These are phyloP conservation scores for Diogma glabrata DNA, from an alignment of 2,888 invertebrate species.

Conservation along the genomic window DNA sequence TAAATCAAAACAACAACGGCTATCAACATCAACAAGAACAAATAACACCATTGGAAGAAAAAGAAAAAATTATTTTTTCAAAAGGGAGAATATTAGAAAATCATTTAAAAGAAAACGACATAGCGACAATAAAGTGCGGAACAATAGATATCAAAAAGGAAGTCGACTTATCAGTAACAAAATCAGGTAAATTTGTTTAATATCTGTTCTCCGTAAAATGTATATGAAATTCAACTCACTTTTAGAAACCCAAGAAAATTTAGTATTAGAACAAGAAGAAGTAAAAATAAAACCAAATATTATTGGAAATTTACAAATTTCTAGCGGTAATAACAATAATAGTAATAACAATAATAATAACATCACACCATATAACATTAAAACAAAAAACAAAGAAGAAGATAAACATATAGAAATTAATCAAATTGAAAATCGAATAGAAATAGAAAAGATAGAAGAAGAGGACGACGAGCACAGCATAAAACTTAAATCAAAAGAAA, in stretches of 20 bases:
- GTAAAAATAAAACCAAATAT: constrained; percentile 16
- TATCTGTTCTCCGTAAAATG: too few species aligned
- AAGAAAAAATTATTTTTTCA: constrained; percentile 11
- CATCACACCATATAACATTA: constrained; percentile 33
- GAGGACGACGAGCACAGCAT: constrained; percentile 27
- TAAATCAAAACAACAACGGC: constrained; percentile 16
- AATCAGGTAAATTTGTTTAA: not conserved
- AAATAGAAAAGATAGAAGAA: constrained; percentile 26
- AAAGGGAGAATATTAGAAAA: constrained; percentile 16
- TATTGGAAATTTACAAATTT: constrained; percentile 4
- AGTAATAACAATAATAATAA: constrained; percentile 37
- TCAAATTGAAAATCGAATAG: not conserved
- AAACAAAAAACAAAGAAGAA: not conserved
- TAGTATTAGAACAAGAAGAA: constrained; percentile 21
- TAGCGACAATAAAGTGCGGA: constrained; percentile 18
- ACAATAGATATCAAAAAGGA: constrained; percentile 12
- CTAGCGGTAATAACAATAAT: constrained; percentile 18
- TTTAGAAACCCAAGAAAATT: constrained; percentile 16
- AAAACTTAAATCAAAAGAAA: constrained; percentile 14
- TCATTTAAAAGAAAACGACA: constrained; percentile 17
- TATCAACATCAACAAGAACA: constrained; percentile 11
- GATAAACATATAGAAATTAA: not conserved
- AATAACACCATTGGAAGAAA: not conserved
- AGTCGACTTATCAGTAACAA: constrained; percentile 1
- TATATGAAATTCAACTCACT: too few species aligned